These are phyloP conservation scores for Silurus glanis DNA, from an alignment of 2,113 vertebrate species.

Conservation along the genomic window DNA sequence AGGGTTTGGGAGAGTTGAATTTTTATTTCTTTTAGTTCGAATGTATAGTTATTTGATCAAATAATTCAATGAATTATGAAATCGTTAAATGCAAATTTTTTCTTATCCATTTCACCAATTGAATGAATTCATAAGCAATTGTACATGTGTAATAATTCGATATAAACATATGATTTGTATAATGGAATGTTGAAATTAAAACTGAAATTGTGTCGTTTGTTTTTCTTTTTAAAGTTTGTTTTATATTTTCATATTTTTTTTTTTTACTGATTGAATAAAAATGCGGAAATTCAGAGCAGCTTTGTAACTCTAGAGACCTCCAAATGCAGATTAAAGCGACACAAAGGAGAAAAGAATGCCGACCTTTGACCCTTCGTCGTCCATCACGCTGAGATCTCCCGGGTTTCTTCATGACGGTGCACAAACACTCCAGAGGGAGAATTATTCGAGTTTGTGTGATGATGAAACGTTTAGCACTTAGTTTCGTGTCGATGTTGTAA, in stretches of 20 bases:
- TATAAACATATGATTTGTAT: not conserved
- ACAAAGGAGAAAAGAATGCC: slow-evolving; percentile 5
- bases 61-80: not conserved
- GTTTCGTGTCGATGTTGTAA: not conserved
- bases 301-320: not conserved
- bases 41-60: not conserved
- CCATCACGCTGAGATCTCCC: not conserved
- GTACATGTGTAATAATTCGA: not conserved
- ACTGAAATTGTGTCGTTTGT: too few species aligned
- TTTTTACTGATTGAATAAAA: not conserved
- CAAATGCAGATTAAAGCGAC: not conserved
- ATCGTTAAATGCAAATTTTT: too few species aligned
- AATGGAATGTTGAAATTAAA: not conserved
- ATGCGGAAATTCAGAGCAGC: not conserved
- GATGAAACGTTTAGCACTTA: slow-evolving; percentile 1
- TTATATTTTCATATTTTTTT: too few species aligned
- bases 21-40: too few species aligned
- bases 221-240: too few species aligned
- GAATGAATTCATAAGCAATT: not conserved
- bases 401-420: not conserved
- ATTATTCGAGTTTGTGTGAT: not conserved
- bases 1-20: too few species aligned
- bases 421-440: not conserved
- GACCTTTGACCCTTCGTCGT: slow-evolving; percentile 5
- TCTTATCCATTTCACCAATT: not conserved